Evolutionary conservation across 37 sponge, comb jelly and placozoan genomes (phyloP), one percentile per base, ranked within the genome.

Genomic region (Tethya wilhelma): DNA sequence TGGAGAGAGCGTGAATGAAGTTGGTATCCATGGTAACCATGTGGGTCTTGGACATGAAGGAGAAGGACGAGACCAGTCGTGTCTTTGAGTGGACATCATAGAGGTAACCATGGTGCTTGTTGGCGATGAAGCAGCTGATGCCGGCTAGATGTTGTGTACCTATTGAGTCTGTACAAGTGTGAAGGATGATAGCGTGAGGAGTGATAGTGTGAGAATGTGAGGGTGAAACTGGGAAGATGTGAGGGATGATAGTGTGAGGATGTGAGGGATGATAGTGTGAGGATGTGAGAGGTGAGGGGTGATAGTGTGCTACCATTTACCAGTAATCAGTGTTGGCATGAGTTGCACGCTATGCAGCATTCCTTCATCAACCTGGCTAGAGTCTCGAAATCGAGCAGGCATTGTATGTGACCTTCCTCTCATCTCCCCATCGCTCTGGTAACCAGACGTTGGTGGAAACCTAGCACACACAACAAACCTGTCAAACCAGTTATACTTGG

Each of bases 121-220:
- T 88, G 72, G 83, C 82, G 34, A 88, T 28, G 62, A 82, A 76
- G 64, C 89, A 88, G 75, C 60, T 42, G 38, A 88, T 33, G 0
- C 89, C 89, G 11, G 41, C 44, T 41, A 72, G 55, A 6, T 72
- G 73, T 9, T 23, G 73, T 1, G n/a, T 28, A 72, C 73, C 73
- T 30, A 1, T 72, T 2, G 38, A 49, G 49, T 72, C 73, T 72
- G 49, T 7, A 69, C 34, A 36, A 73, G 43, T 19, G 36, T 33
- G 67, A 32, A 66, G 67, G 67, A 31, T 4, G 67, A n/a, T n/a
- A n/a, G n/a, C n/a, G n/a, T n/a, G n/a, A 66, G 36, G 67, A 31
- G 36, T 33, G 34, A 32, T 4, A 32, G 67, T 4, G 67, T 22
- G 36, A 31, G 67, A 31, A 6, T 4, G 36, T 30, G 36, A 31